Evolutionary conservation across 1,140 invertebrate species (phyloP).

Genomic region (Trypoxylus dichotomus): DNA sequence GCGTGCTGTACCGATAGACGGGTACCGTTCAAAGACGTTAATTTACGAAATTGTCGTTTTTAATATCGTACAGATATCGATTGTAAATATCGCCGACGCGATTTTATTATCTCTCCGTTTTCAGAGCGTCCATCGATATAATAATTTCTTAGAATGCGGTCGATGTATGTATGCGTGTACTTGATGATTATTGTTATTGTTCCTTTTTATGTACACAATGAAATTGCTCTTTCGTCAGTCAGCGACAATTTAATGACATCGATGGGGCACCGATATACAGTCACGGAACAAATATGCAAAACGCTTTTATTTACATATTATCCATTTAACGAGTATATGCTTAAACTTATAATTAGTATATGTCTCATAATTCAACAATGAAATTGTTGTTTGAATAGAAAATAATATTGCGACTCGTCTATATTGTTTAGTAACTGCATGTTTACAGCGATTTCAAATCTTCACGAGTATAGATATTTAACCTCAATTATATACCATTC

Average conservation of each 20-base stretch:
- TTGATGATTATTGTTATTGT: conserved; percentile 3
- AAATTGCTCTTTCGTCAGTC: conserved; percentile 1
- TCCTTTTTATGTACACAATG: background rate
- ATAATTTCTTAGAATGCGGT: background rate
- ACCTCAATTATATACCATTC: too few species aligned
- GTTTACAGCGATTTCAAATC: too few species aligned
- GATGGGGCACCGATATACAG: background rate
- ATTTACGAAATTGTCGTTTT: background rate
- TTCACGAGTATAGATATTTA: too few species aligned
- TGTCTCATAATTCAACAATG: background rate
- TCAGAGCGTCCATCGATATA: background rate
- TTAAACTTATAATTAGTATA: background rate
- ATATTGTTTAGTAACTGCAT: background rate
- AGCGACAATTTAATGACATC: background rate
- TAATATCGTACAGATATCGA: background rate
- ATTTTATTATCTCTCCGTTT: background rate
- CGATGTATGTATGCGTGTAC: background rate
- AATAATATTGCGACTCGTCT: background rate
- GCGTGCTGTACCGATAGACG: background rate
- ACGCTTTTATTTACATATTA: conserved; percentile 7
- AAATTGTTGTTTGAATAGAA: background rate
- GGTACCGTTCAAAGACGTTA: background rate
- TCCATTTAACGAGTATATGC: background rate
- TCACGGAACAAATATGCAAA: background rate
- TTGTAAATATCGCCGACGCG: background rate